A percentile compares a stretch with the other conserved stretches of the same genome.
Conservation (phyloP, 2,797 vertebrate genomes). For the Lacerta agilis region DNA sequence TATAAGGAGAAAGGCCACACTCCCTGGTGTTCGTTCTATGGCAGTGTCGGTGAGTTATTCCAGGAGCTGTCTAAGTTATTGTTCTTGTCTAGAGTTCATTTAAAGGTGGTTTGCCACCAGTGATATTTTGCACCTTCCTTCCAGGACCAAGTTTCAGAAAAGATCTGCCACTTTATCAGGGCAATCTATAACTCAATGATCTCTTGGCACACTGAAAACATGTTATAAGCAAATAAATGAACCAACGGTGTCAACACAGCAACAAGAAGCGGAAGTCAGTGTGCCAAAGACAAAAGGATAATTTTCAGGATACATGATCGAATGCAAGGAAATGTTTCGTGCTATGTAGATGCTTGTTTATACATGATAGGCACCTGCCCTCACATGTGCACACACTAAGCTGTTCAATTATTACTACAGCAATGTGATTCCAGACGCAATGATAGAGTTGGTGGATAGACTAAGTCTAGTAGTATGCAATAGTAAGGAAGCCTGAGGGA, state of each 20-base stretch:
- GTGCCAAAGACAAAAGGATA: too few relatives aligned
- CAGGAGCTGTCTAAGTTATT: not conserved
- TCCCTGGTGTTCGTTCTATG: not conserved
- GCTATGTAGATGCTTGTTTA: too few relatives aligned
- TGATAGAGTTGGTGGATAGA: too few relatives aligned
- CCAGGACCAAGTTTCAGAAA: not conserved
- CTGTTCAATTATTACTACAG: too few relatives aligned
- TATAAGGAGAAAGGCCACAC: not conserved
- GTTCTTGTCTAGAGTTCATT: not conserved
- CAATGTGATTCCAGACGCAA: too few relatives aligned
- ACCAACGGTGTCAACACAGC: too few relatives aligned
- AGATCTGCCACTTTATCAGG: not conserved
- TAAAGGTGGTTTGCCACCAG: not conserved
- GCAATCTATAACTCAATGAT: not conserved
- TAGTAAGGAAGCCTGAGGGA: not conserved
- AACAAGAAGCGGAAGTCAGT: too few relatives aligned
- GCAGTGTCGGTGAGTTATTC: not conserved
- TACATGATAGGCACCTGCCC: too few relatives aligned
- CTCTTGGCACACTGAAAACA: not conserved
- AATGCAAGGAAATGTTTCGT: too few relatives aligned
- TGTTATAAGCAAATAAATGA: not conserved
- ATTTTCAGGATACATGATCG: too few relatives aligned
- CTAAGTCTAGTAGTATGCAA: too few relatives aligned
- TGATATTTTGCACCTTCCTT: not conserved
- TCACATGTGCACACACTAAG: too few relatives aligned